Conservation (phyloP, 2,888 invertebrate genomes). For the Falcaria lacertinaria region DNA sequence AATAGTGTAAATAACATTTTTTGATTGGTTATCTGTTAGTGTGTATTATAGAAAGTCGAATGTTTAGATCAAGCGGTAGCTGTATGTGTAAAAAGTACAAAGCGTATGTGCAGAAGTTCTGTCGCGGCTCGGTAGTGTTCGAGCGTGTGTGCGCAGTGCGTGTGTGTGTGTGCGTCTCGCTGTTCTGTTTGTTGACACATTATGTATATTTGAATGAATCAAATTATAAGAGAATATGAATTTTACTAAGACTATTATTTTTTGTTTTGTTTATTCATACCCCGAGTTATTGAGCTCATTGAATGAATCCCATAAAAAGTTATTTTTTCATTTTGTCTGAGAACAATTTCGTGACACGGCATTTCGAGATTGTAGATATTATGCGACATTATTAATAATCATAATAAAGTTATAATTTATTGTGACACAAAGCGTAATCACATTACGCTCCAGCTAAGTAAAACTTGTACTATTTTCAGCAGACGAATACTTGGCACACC, state of each 20-base stretch:
- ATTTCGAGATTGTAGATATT: too few relatives aligned
- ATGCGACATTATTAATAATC: too few relatives aligned
- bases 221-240: slow-evolving; percentile 79
- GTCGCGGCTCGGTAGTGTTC: slow-evolving; percentile 51
- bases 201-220: slow-evolving; percentile 79
- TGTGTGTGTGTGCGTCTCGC: slow-evolving; percentile 63
- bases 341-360: too few relatives aligned
- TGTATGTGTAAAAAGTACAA: slow-evolving; percentile 60
- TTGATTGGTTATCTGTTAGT: neutral
- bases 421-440: too few relatives aligned
- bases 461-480: too few relatives aligned
- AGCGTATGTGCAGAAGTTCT: slow-evolving; percentile 75
- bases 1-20: too few relatives aligned
- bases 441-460: too few relatives aligned
- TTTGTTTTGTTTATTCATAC: slow-evolving; percentile 15
- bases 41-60: slow-evolving; percentile 1
- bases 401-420: too few relatives aligned
- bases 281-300: too few relatives aligned
- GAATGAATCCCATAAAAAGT: neutral
- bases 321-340: too few relatives aligned
- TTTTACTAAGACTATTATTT: slow-evolving; percentile 52
- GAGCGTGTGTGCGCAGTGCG: slow-evolving; percentile 33
- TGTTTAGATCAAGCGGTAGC: slow-evolving; percentile 30
- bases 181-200: slow-evolving; percentile 78
- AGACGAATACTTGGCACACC: too few relatives aligned